phyloP scores from a whole-genome alignment of 2,113 vertebrate genomes.

The Aythya baeri region DNA sequence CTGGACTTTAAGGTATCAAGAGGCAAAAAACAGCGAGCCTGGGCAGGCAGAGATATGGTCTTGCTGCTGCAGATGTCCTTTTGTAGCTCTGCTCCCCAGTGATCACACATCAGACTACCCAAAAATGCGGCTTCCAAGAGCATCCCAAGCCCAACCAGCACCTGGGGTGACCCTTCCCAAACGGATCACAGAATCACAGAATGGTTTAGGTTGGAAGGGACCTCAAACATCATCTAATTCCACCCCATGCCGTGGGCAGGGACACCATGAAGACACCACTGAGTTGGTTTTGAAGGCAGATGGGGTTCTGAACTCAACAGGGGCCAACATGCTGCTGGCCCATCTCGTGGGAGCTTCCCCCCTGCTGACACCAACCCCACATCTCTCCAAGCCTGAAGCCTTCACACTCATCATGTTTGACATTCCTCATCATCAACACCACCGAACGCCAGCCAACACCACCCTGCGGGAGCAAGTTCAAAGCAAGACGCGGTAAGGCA shows the following conservation, averaged over 20 bases:
- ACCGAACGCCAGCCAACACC: accelerated
- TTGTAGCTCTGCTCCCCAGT: not conserved
- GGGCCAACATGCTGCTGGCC: not conserved
- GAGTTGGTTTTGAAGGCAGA: not conserved
- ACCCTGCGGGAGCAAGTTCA: accelerated
- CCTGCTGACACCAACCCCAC: not conserved
- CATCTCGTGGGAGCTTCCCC: not conserved
- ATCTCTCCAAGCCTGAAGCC: not conserved
- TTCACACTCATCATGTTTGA: not conserved
- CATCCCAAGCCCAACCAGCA: not conserved
- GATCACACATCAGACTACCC: not conserved
- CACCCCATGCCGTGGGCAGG: too few relatives aligned
- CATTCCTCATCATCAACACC: not conserved
- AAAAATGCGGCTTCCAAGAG: not conserved
- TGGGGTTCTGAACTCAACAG: accelerated
- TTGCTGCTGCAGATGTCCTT: not conserved
- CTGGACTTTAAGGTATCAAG: not conserved
- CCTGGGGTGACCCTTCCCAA: not conserved
- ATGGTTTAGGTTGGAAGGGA: too few relatives aligned
- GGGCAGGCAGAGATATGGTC: not conserved
- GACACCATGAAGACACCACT: not conserved
- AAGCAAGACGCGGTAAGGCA: not conserved
- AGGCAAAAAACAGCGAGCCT: not conserved
- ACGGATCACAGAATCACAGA: not conserved
- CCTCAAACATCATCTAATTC: too few relatives aligned